Conservation (phyloP, 2,113 vertebrate species). For the Halichoerus grypus region DNA sequence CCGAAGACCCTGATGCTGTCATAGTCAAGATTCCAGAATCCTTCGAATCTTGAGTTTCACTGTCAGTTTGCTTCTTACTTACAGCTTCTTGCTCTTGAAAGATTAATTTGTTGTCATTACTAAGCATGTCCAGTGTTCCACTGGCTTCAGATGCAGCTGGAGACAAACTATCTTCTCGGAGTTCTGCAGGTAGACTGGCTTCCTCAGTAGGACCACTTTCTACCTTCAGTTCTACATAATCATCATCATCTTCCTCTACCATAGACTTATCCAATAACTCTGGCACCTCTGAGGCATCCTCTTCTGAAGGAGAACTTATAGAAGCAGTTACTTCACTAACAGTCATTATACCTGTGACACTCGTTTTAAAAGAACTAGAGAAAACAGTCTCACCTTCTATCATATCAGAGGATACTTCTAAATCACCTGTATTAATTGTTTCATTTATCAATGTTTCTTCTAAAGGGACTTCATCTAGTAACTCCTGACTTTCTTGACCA, state of each 20-base stretch:
- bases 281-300: conserved; percentile 78
- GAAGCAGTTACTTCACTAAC: conserved; percentile 78
- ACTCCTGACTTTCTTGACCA: conserved; percentile 45
- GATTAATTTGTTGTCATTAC: neutral
- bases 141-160: conserved; percentile 13
- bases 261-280: conserved; percentile 80
- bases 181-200: conserved; percentile 36
- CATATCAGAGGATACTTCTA: conserved; percentile 79
- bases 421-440: conserved; percentile 33
- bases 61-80: conserved; percentile 40
- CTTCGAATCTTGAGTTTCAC: conserved; percentile 55
- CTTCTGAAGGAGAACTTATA: conserved; percentile 71
- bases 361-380: conserved; percentile 71
- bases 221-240: conserved; percentile 86
- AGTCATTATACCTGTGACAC: conserved; percentile 78
- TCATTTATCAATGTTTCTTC: conserved; percentile 56
- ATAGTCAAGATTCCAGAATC: neutral
- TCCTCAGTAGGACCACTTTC: conserved; percentile 80
- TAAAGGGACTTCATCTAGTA: conserved; percentile 64
- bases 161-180: conserved; percentile 46
- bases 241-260: conserved; percentile 83
- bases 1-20: conserved; percentile 3
- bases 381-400: conserved; percentile 80
- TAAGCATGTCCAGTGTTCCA: neutral
- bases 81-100: conserved; percentile 50